Conservation (phyloP, 2,113 vertebrate species). For the Brachyhypopomus occidentalis region DNA sequence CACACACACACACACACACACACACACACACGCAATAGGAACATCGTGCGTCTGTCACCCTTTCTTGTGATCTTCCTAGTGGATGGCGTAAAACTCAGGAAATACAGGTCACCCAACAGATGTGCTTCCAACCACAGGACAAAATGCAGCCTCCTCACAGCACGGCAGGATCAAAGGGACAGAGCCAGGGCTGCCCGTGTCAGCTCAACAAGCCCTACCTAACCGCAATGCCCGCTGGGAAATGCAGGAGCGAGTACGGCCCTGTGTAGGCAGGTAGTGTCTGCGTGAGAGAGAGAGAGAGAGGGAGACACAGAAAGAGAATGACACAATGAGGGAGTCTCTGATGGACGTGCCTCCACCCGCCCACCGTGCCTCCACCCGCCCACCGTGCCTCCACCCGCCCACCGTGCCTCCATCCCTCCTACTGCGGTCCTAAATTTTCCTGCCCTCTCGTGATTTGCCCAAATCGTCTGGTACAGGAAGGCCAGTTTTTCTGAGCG, state of each 20-base stretch:
- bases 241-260: too few relatives aligned
- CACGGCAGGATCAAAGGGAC: slow-evolving; percentile 40
- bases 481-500: too few relatives aligned
- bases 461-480: too few relatives aligned
- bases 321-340: not conserved
- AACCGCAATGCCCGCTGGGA: slow-evolving; percentile 12
- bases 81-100: slow-evolving; percentile 53
- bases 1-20: not conserved
- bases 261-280: too few relatives aligned
- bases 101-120: slow-evolving; percentile 59
- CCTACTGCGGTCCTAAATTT: not conserved
- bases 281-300: too few relatives aligned
- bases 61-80: slow-evolving; percentile 47
- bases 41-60: slow-evolving; percentile 26
- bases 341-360: not conserved
- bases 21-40: not conserved
- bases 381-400: not conserved
- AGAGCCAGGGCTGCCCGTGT: slow-evolving; percentile 13
- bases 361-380: not conserved
- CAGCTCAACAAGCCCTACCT: slow-evolving; percentile 4
- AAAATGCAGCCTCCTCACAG: slow-evolving; percentile 42
- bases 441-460: too few relatives aligned
- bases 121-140: slow-evolving; percentile 52
- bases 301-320: not conserved
- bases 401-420: not conserved